These are phyloP conservation scores for Sphenopsis melanotis DNA, from an alignment of 2,797 vertebrate genomes.

Conservation along the genomic window DNA sequence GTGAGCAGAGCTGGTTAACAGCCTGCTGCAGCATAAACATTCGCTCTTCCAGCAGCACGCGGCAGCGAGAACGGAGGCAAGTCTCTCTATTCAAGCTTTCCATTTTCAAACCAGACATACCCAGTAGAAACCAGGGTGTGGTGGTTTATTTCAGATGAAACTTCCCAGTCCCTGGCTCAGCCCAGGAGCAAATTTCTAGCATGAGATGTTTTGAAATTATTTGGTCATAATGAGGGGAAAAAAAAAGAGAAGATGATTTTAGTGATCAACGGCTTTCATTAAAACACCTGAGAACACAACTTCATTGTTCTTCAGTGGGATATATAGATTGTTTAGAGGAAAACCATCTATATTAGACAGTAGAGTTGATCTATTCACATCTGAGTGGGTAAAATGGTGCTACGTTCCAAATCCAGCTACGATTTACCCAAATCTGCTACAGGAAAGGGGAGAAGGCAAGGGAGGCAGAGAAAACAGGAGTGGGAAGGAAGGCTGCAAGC, in stretches of 20 bases:
- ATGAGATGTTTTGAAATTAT: not conserved
- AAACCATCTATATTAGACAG: not conserved
- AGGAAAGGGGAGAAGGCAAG: not conserved
- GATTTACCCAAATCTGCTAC: not conserved
- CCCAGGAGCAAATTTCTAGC: not conserved
- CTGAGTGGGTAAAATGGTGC: not conserved
- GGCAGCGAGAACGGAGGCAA: not conserved
- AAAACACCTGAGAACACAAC: not conserved
- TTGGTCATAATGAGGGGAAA: not conserved
- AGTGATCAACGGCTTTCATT: not conserved
- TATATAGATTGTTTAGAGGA: not conserved
- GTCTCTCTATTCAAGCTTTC: not conserved
- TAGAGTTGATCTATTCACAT: not conserved
- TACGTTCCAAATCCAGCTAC: not conserved
- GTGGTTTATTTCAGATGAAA: not conserved
- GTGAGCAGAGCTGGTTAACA: constrained; percentile 27
- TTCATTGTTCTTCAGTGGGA: not conserved
- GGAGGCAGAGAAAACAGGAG: constrained; percentile 9
- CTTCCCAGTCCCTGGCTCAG: not conserved
- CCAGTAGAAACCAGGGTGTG: not conserved
- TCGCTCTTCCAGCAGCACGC: not conserved
- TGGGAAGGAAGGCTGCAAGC: not conserved
- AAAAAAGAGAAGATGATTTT: not conserved
- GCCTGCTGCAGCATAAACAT: constrained; percentile 13
- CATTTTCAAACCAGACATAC: not conserved